Evolutionary conservation across 2,797 vertebrate genomes (phyloP).

Genomic region (Enteromius mattozi): DNA sequence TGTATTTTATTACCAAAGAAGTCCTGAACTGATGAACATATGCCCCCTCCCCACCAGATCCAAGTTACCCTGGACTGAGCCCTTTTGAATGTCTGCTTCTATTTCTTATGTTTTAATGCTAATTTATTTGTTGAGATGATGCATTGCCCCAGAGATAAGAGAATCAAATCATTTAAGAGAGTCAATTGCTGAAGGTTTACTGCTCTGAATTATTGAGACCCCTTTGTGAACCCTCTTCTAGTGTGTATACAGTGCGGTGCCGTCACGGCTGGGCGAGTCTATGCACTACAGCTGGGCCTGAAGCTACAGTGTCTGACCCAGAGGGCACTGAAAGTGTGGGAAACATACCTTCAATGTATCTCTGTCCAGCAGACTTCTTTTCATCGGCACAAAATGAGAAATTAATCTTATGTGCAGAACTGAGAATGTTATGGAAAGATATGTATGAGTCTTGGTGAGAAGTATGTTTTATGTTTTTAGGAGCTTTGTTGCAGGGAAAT

Average conservation of each 20-base stretch:
- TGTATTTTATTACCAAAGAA: not conserved
- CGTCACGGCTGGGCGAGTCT: slow-evolving; percentile 40
- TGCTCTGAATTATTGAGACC: slow-evolving; percentile 22
- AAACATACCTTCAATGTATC: slow-evolving; percentile 4
- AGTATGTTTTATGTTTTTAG: not conserved
- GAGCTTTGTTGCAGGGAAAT: not conserved
- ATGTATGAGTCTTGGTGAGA: not conserved
- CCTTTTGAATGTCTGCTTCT: not conserved
- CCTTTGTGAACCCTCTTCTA: slow-evolving; percentile 27
- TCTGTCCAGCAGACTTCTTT: slow-evolving; percentile 13
- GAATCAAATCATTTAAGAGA: not conserved
- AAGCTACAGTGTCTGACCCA: slow-evolving; percentile 45
- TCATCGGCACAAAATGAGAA: not conserved
- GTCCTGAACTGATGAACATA: not conserved
- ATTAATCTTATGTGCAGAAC: not conserved
- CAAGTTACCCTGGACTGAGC: not conserved
- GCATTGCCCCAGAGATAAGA: not conserved
- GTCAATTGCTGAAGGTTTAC: not conserved
- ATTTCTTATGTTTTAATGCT: not conserved
- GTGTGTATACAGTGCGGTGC: slow-evolving; percentile 28
- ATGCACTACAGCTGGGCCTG: slow-evolving; percentile 47
- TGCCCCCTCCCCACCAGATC: not conserved
- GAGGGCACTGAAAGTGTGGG: slow-evolving; percentile 42
- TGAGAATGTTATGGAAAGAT: slow-evolving; percentile 2
- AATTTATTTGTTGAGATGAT: not conserved